Evolutionary conservation across 2,888 invertebrate genomes (phyloP).

Genomic region (Argyra leucocephala): DNA sequence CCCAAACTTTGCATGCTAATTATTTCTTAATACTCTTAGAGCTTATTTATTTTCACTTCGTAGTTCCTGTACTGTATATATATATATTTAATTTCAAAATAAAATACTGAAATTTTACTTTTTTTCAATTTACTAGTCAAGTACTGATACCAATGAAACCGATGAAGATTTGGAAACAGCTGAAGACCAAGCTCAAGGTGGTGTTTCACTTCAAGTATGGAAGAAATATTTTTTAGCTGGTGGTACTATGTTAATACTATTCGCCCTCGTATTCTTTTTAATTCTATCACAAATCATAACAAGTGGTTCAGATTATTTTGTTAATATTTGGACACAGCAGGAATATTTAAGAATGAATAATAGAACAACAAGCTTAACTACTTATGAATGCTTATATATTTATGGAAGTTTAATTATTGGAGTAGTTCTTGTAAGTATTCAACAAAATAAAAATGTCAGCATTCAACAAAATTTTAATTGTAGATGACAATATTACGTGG

Average conservation of each 20-base stretch:
- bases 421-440: constrained; percentile 34
- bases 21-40: no score
- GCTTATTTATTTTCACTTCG: background rate
- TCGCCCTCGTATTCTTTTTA: constrained; percentile 44
- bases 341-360: constrained; percentile 35
- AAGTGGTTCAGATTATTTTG: constrained; percentile 54
- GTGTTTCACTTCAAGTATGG: constrained; percentile 42
- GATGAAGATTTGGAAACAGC: constrained; percentile 29
- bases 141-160: constrained; percentile 29
- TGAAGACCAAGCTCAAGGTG: constrained; percentile 44
- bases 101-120: background rate
- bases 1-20: no score
- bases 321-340: constrained; percentile 50
- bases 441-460: background rate
- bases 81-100: background rate
- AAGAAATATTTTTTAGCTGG: constrained; percentile 46
- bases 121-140: constrained; percentile 26
- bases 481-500: constrained; percentile 50
- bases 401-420: constrained; percentile 39
- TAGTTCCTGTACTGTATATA: background rate
- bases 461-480: constrained; percentile 9
- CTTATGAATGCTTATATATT: constrained; percentile 39
- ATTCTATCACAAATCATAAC: constrained; percentile 49
- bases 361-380: constrained; percentile 34
- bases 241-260: constrained; percentile 44